phyloP scores from a whole-genome alignment of 1,140 invertebrate species.

The Temnothorax longispinosus region DNA sequence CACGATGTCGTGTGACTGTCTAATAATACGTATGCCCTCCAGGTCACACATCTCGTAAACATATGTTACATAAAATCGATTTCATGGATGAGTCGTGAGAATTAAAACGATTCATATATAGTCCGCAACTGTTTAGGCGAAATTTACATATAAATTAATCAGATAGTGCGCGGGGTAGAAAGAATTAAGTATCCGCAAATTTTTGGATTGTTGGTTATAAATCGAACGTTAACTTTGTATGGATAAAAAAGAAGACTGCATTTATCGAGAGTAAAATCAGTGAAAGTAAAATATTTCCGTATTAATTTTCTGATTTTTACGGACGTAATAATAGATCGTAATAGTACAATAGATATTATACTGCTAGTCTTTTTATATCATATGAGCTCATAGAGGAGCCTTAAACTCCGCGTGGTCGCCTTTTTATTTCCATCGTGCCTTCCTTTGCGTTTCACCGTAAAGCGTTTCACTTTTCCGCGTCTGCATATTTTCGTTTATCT shows the following conservation, averaged over 20 bases:
- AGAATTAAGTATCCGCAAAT: not conserved
- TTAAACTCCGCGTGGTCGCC: not conserved
- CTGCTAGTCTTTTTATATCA: not conserved
- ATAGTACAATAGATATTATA: constrained; percentile 1
- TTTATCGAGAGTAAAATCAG: not conserved
- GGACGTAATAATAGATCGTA: not conserved
- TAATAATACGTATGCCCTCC: not conserved
- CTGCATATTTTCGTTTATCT: constrained; percentile 51
- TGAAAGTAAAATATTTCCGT: not conserved
- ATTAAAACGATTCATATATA: not conserved
- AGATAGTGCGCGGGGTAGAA: not conserved
- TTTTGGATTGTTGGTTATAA: not conserved
- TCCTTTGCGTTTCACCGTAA: constrained; percentile 14
- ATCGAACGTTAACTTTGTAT: not conserved
- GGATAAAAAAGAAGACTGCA: not conserved
- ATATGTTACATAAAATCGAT: constrained; percentile 16
- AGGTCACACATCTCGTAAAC: not conserved
- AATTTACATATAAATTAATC: not conserved
- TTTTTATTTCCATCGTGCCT: not conserved
- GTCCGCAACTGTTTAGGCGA: not conserved
- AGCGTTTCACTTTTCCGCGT: constrained; percentile 49
- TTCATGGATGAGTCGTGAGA: constrained; percentile 9
- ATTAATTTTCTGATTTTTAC: not conserved
- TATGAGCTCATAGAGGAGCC: not conserved
- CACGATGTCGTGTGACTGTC: not conserved